A percentile compares a stretch with the other conserved stretches of the same genome.
Evolutionary conservation across 1,140 invertebrate species (phyloP).

Genomic region (Thaumetopoea pityocampa): DNA sequence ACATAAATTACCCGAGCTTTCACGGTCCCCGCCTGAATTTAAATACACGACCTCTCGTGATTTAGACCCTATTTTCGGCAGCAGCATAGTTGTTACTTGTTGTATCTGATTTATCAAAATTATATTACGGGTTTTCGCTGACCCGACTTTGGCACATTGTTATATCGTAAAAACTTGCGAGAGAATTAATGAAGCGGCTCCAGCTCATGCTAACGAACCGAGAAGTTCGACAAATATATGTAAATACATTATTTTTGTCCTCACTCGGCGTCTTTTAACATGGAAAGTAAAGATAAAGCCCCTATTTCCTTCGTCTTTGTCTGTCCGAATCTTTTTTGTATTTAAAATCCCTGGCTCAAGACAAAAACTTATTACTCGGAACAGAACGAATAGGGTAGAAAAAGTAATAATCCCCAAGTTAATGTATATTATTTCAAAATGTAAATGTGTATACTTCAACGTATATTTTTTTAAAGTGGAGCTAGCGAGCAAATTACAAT

Average conservation of each 20-base stretch:
- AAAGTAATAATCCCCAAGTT: conserved; percentile 15
- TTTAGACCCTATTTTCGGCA: conserved; percentile 42
- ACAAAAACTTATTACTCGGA: no score
- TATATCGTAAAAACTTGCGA: conserved; percentile 12
- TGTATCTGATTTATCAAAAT: conserved; percentile 27
- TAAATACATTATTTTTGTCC: conserved; percentile 11
- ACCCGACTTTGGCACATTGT: conserved; percentile 2
- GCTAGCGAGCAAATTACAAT: conserved; percentile 37
- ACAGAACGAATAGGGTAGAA: conserved; percentile 8
- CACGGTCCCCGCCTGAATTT: conserved; percentile 61
- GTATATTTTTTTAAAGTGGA: conserved; percentile 22
- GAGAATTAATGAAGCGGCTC: conserved; percentile 11
- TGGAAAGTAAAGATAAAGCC: conserved; percentile 1
- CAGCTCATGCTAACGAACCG: conserved; percentile 15
- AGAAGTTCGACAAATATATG: conserved; percentile 10
- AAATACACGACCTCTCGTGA: conserved; percentile 53
- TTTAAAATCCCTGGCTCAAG: conserved; percentile 10
- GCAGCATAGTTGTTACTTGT: conserved; percentile 24
- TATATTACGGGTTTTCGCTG: conserved; percentile 5
- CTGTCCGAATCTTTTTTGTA: conserved; percentile 6
- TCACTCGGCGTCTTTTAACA: neutral
- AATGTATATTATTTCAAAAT: conserved; percentile 21
- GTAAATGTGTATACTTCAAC: conserved; percentile 24
- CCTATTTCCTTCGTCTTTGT: conserved; percentile 7
- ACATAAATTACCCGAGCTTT: conserved; percentile 58